These are phyloP conservation scores for Desoria tigrina DNA, from an alignment of 2,888 invertebrate species.

Conservation along the genomic window DNA sequence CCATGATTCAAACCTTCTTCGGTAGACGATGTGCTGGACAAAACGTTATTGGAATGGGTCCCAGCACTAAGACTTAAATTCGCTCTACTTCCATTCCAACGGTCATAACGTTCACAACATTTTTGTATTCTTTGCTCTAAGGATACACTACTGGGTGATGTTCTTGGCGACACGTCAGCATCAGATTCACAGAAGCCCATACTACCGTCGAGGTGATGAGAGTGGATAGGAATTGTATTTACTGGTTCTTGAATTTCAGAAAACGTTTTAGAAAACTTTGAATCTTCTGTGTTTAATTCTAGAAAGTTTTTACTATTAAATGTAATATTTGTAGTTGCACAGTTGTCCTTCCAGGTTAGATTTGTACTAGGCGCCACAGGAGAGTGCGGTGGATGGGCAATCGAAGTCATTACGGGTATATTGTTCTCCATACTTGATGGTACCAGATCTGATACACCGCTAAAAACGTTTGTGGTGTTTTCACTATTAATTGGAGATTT, in stretches of 20 bases:
- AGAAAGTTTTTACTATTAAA: not conserved
- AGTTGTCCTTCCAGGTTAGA: not conserved
- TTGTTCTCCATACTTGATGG: not conserved
- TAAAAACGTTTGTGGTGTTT: not conserved
- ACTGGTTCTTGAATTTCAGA: not conserved
- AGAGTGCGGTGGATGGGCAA: not conserved
- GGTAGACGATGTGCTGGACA: not conserved
- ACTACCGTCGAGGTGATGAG: not conserved
- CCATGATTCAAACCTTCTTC: not conserved
- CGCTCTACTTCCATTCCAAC: conserved; percentile 69
- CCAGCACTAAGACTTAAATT: conserved; percentile 25
- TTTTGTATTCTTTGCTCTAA: conserved; percentile 89
- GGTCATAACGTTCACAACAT: conserved; percentile 89
- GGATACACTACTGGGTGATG: conserved; percentile 61
- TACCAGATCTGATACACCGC: not conserved
- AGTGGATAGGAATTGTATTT: too few species aligned
- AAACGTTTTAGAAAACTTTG: not conserved
- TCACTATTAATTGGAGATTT: conserved; percentile 27
- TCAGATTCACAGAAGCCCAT: not conserved
- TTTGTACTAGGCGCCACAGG: not conserved
- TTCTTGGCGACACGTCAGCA: conserved; percentile 63
- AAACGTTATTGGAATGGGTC: not conserved
- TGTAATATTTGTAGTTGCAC: not conserved
- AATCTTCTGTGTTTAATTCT: not conserved
- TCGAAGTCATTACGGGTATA: not conserved